These are phyloP conservation scores for Malurus cyaneus DNA, from an alignment of 2,113 vertebrate species.

Conservation along the genomic window DNA sequence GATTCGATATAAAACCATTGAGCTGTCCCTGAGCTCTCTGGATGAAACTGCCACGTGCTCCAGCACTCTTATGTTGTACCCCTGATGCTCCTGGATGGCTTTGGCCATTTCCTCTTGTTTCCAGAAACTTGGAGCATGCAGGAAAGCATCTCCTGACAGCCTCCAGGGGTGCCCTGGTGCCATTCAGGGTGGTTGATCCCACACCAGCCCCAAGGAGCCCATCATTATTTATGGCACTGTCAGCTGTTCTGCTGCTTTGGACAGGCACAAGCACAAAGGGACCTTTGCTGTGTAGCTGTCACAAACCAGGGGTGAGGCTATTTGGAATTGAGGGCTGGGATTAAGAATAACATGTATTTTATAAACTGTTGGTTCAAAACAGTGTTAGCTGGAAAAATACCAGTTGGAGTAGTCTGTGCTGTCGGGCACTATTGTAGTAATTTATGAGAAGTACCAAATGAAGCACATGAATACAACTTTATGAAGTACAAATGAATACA, in stretches of 20 bases:
- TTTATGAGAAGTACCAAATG: background rate
- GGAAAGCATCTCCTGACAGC: background rate
- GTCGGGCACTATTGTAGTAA: background rate
- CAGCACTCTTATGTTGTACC: rapidly evolving
- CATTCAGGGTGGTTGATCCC: rapidly evolving
- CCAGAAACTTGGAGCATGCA: background rate
- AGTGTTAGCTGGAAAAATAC: background rate
- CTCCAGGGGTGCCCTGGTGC: rapidly evolving
- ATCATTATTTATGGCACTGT: background rate
- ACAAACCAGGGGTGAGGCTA: rapidly evolving
- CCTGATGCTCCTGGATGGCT: background rate
- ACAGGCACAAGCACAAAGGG: rapidly evolving
- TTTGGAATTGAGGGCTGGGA: rapidly evolving
- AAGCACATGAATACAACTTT: background rate
- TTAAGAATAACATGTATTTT: rapidly evolving
- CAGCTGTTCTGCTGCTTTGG: background rate
- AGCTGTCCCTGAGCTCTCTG: background rate
- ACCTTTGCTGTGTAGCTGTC: background rate
- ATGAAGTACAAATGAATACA: too few relatives aligned
- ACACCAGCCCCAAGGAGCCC: rapidly evolving
- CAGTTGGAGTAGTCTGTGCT: background rate
- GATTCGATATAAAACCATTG: rapidly evolving
- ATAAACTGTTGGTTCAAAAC: background rate
- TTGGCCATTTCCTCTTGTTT: background rate
- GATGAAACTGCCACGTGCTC: background rate